phyloP scores from a whole-genome alignment of 2,797 vertebrate species.

The Alfaro cultratus region DNA sequence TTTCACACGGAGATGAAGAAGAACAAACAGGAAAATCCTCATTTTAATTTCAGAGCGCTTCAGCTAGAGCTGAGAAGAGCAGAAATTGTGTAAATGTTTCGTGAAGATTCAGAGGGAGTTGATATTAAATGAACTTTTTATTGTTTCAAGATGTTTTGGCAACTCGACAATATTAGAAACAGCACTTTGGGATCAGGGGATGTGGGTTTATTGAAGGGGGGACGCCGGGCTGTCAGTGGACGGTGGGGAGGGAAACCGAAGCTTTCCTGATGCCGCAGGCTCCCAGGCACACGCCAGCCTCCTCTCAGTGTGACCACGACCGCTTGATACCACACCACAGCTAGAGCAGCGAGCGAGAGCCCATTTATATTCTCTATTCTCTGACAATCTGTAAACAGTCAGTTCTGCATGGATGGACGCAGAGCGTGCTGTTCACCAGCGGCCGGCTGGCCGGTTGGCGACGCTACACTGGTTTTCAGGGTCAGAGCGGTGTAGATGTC shows the following conservation, averaged over 20 bases:
- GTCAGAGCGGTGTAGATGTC: slow-evolving; percentile 57
- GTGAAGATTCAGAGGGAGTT: slow-evolving; percentile 42
- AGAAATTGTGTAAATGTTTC: slow-evolving; percentile 31
- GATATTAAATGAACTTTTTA: slow-evolving; percentile 28
- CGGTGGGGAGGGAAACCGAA: slow-evolving; percentile 17
- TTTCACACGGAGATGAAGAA: slow-evolving; percentile 60
- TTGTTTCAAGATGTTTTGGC: slow-evolving; percentile 45
- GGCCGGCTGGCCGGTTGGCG: slow-evolving; percentile 45
- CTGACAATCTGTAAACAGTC: slow-evolving; percentile 64
- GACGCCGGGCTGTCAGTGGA: slow-evolving; percentile 53
- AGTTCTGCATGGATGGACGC: slow-evolving; percentile 56
- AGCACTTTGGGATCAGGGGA: slow-evolving; percentile 37
- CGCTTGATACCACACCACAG: slow-evolving; percentile 20
- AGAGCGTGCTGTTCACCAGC: slow-evolving; percentile 42
- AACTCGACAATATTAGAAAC: slow-evolving; percentile 41
- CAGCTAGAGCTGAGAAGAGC: slow-evolving; percentile 17
- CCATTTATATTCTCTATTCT: slow-evolving; percentile 61
- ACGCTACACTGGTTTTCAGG: slow-evolving; percentile 68
- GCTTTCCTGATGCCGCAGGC: slow-evolving; percentile 36
- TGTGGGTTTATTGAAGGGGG: slow-evolving; percentile 59
- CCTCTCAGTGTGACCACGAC: slow-evolving; percentile 39
- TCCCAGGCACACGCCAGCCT: slow-evolving; percentile 37
- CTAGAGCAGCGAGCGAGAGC: slow-evolving; percentile 22
- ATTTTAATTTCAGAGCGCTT: slow-evolving; percentile 59
- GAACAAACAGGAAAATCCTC: slow-evolving; percentile 58